Evolutionary conservation across 1,140 invertebrate genomes (phyloP), one percentile per base, ranked within the genome.

Genomic region (Vanessa tameamea): DNA sequence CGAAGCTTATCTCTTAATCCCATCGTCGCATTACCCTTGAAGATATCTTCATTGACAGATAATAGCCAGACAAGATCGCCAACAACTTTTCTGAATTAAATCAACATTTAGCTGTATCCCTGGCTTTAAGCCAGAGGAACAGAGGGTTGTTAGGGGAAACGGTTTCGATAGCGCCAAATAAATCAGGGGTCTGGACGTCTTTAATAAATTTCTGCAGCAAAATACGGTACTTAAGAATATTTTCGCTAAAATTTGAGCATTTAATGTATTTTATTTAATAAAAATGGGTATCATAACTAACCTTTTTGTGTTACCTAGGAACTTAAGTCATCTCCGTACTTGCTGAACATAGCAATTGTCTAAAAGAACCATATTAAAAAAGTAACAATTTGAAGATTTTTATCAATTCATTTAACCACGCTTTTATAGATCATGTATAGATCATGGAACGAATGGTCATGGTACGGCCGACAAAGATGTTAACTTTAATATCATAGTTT

Each of bases 21-120:
- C 5, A 61, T 61, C 31, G 13, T 37, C 26, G 0, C 53, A 57
- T 57, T 57, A 57, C 31, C 57, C 57, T 61, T 61, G 26, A 23
- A 7, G 13, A 61, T 37, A 15, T 61, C 57, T 61, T 37, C 57
- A 61, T 61, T 61, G 57, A 61, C 15, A 13, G 0, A 14, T 15
- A 5, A 43, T 1, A 43, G 5, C 16, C 47, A 48, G 20, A 15
- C 23, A 26, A 23, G 9, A 23, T 26, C 53, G 51, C n/a, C n/a
- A 20, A 16, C 16, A 11, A 47, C 43, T 63, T 70, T 70, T 70
- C 53, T 63, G 59, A 70, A 63, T 70, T 70, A 70, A 69, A 59
- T 69, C 13, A 69, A 11, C 11, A 69, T 69, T 67, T 67, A 16
- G 15, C 26, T 55, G 65, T 67, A 50, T 53, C 3, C n/a, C 51